Conservation (phyloP, 2,888 invertebrate genomes). For the Brachypterus glaber region DNA sequence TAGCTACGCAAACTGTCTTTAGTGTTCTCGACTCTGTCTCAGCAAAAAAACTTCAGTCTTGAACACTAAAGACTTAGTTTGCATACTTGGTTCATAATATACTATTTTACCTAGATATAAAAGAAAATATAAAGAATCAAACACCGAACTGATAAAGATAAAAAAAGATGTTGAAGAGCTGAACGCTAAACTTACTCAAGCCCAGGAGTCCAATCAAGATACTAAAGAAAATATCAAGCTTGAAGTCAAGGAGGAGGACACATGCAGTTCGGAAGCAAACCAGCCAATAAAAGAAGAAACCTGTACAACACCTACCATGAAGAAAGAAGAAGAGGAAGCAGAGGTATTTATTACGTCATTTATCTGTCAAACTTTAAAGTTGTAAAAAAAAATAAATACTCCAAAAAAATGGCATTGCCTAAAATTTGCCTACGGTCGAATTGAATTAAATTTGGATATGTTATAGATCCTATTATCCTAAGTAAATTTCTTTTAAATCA, state of each 20-base stretch:
- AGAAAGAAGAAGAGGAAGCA: constrained; percentile 42
- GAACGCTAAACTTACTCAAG: constrained; percentile 47
- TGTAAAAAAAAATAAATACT: too few species aligned
- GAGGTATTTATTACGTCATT: constrained; percentile 35
- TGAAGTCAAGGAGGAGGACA: constrained; percentile 41
- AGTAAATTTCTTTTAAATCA: too few species aligned
- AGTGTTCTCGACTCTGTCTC: too few species aligned
- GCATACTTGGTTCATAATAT: too few species aligned
- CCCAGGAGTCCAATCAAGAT: constrained; percentile 45
- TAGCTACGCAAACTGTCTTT: too few species aligned
- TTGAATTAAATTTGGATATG: too few species aligned
- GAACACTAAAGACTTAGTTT: too few species aligned
- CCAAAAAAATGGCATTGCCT: too few species aligned
- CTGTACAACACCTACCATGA: constrained; percentile 27
- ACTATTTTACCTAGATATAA: constrained; percentile 61
- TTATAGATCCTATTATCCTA: too few species aligned
- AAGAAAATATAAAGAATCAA: constrained; percentile 81
- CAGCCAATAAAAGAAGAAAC: constrained; percentile 39
- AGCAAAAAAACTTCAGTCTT: too few species aligned
- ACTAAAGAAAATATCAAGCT: constrained; percentile 47
- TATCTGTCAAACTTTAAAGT: too few species aligned
- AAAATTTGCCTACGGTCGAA: too few species aligned
- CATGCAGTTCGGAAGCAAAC: constrained; percentile 32
- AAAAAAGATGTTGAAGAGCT: constrained; percentile 61
- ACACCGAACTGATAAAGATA: constrained; percentile 70